A percentile compares a stretch with the other conserved stretches of the same genome.
These are phyloP conservation scores for Stichodactyla mertensii DNA, from an alignment of 64 coral and sea anemone species.

Conservation along the genomic window DNA sequence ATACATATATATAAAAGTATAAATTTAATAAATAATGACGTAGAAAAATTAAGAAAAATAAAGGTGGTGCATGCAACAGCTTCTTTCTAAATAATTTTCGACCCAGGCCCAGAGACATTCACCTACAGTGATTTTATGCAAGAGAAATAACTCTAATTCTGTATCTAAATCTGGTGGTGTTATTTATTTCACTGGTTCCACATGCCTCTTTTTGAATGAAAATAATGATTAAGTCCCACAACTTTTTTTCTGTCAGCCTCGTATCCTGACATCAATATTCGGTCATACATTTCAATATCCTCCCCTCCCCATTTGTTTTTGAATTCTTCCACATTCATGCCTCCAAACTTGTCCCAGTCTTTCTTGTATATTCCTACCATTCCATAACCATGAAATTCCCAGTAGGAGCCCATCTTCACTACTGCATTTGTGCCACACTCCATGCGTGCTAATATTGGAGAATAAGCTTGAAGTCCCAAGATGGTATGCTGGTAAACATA, in stretches of 20 bases:
- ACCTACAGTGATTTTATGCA: too few species aligned
- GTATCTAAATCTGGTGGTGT: too few species aligned
- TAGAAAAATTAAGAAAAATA: too few species aligned
- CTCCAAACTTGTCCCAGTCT: conserved; percentile 84
- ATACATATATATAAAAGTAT: too few species aligned
- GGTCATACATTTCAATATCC: conserved; percentile 79
- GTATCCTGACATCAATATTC: conserved; percentile 57
- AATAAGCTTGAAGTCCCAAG: conserved; percentile 1
- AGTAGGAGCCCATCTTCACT: conserved; percentile 40
- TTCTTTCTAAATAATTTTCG: too few species aligned
- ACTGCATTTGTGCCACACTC: conserved; percentile 10
- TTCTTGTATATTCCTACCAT: conserved; percentile 73
- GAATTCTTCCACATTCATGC: conserved; percentile 71
- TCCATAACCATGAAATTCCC: conserved; percentile 66
- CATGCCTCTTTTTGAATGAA: conserved; percentile 85
- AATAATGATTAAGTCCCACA: conserved; percentile 68
- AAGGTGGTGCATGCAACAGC: too few species aligned
- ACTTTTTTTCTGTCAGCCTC: conserved; percentile 65
- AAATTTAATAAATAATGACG: too few species aligned
- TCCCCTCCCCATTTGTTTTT: conserved; percentile 78
- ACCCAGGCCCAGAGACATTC: too few species aligned
- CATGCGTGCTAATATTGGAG: neutral
- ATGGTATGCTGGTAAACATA: neutral
- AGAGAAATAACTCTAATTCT: too few species aligned
- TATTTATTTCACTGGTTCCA: conserved; percentile 33